Percentiles rank a stretch among this genome's conserved stretches.
Conservation (phyloP, 2,113 vertebrate species). For the Tautogolabrus adspersus region DNA sequence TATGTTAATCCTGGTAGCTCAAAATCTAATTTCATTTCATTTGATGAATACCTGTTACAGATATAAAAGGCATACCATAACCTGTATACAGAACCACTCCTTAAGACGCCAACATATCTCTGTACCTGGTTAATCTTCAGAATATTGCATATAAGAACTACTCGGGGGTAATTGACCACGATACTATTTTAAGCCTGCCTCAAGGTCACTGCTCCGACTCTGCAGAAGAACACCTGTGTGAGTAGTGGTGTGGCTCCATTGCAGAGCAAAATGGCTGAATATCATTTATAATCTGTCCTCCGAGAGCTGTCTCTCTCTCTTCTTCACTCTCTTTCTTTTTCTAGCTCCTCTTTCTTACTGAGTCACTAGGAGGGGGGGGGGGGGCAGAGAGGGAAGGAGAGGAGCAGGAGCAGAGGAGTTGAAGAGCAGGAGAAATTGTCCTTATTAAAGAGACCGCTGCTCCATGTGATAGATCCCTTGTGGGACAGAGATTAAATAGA, state of each 20-base stretch:
- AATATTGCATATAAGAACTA: conserved; percentile 36
- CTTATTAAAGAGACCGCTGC: conserved; percentile 75
- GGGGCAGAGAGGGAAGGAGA: neutral
- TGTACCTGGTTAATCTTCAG: conserved; percentile 21
- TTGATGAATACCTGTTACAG: neutral
- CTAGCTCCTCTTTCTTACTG: conserved; percentile 52
- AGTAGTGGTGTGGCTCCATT: conserved; percentile 49
- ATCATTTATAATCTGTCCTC: conserved; percentile 79
- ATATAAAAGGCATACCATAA: neutral
- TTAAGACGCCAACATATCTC: conserved; percentile 14
- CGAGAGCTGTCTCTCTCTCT: conserved; percentile 61
- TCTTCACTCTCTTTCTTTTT: conserved; percentile 47
- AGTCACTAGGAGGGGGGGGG: conserved; percentile 19
- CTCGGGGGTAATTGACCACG: conserved; percentile 41
- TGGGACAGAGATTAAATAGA: conserved; percentile 81
- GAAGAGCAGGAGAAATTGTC: conserved; percentile 72
- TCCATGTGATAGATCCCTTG: conserved; percentile 75
- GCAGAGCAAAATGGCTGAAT: conserved; percentile 74
- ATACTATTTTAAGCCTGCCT: conserved; percentile 38
- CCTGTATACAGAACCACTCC: neutral
- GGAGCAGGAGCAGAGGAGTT: conserved; percentile 47
- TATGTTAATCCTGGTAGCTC: neutral
- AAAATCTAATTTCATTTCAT: neutral
- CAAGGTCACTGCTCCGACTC: conserved; percentile 69
- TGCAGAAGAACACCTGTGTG: conserved; percentile 65